These are phyloP conservation scores for Pteromalus puparum DNA, from an alignment of 1,140 invertebrate species.

Conservation along the genomic window DNA sequence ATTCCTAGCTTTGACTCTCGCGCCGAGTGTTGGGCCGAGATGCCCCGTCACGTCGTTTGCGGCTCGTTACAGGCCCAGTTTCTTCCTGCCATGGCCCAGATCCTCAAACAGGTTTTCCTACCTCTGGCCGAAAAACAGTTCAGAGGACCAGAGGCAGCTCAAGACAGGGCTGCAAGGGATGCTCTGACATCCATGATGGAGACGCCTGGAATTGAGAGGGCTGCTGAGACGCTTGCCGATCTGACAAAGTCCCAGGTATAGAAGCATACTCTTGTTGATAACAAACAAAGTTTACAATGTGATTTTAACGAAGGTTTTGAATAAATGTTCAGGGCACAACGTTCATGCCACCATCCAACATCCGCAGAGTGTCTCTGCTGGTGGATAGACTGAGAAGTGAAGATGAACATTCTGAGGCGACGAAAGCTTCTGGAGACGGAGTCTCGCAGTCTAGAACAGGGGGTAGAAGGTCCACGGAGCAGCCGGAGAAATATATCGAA, in stretches of 20 bases:
- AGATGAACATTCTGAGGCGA: conserved; percentile 41
- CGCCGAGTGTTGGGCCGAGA: conserved; percentile 75
- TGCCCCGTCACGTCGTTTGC: conserved; percentile 80
- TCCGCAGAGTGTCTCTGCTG: conserved; percentile 74
- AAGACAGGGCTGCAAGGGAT: not conserved
- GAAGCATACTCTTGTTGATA: not conserved
- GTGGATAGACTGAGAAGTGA: conserved; percentile 55
- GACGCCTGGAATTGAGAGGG: conserved; percentile 47
- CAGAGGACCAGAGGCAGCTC: conserved; percentile 54
- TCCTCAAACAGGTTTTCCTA: conserved; percentile 75
- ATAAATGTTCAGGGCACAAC: conserved; percentile 58
- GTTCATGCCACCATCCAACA: conserved; percentile 77
- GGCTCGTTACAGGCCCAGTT: conserved; percentile 78
- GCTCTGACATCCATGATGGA: conserved; percentile 20
- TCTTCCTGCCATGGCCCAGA: conserved; percentile 74
- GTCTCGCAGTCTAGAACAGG: conserved; percentile 62
- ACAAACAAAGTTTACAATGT: too few species aligned
- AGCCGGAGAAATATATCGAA: not conserved
- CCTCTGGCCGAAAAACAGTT: conserved; percentile 76
- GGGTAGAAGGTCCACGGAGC: not conserved
- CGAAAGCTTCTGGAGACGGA: not conserved
- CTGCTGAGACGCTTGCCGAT: conserved; percentile 42
- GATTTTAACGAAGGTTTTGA: not conserved
- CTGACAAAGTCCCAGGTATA: conserved; percentile 55
- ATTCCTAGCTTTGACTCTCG: conserved; percentile 76